Evolutionary conservation across 2,888 invertebrate genomes (phyloP).

Genomic region (Chesias legatella): DNA sequence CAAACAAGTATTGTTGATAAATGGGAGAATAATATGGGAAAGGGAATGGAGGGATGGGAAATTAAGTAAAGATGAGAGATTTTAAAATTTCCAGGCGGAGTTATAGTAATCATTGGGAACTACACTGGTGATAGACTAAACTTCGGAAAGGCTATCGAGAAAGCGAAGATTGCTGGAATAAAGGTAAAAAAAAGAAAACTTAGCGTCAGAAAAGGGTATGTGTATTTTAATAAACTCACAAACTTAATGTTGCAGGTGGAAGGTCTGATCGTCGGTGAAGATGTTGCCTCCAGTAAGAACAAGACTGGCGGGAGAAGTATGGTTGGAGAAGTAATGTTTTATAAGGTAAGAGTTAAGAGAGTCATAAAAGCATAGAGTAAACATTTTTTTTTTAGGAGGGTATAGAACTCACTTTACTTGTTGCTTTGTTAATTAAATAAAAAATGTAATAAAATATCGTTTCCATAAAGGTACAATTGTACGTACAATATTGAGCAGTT

Average conservation of each 20-base stretch:
- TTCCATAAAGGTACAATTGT: no score
- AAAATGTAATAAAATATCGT: no score
- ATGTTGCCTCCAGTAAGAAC: constrained; percentile 80
- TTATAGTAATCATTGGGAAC: constrained; percentile 87
- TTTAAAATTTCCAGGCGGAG: constrained; percentile 80
- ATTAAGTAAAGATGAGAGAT: no score
- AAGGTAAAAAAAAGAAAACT: constrained; percentile 50
- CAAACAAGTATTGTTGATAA: no score
- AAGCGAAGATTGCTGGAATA: constrained; percentile 82
- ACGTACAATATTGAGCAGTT: no score
- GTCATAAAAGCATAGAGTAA: background rate
- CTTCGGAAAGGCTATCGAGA: constrained; percentile 90
- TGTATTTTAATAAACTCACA: no score
- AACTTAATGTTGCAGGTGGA: constrained; percentile 67
- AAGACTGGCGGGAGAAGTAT: constrained; percentile 83
- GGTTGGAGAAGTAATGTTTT: constrained; percentile 82
- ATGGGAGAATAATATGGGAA: no score
- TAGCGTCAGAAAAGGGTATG: background rate
- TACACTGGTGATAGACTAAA: constrained; percentile 90
- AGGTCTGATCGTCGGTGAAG: constrained; percentile 84
- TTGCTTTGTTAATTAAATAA: no score
- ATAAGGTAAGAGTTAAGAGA: constrained; percentile 57
- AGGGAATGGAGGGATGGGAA: no score
- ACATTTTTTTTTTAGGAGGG: background rate
- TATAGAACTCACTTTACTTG: no score